Percentiles rank a stretch among this genome's conserved stretches.
Evolutionary conservation across 2,797 vertebrate genomes (phyloP).

Genomic region (Eulemur coronatus): DNA sequence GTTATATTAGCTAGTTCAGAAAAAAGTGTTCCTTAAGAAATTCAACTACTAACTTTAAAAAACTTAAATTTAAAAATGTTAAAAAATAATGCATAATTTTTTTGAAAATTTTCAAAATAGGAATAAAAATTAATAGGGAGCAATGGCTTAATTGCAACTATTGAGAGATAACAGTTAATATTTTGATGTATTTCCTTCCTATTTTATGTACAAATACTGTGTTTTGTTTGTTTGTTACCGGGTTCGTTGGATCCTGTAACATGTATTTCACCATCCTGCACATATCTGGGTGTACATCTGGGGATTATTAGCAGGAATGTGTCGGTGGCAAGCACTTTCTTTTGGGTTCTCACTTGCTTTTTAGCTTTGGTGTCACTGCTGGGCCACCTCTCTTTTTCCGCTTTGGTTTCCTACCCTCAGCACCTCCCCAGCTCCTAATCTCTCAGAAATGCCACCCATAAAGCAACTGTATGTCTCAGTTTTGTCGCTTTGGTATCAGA

Average conservation of each 20-base stretch:
- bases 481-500: not conserved
- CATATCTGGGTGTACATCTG: not conserved
- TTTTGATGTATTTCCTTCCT: not conserved
- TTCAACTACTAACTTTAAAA: not conserved
- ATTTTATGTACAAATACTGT: not conserved
- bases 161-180: not conserved
- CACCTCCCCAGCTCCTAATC: not conserved
- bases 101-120: constrained; percentile 21
- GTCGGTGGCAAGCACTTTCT: not conserved
- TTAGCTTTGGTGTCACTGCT: not conserved
- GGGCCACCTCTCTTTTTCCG: not conserved
- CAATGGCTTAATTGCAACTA: not conserved
- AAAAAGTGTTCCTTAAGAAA: not conserved
- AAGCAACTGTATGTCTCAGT: not conserved
- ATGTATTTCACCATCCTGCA: not conserved
- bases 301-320: not conserved
- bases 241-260: not conserved
- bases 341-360: not conserved
- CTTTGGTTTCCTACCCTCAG: not conserved
- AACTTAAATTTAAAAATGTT: not conserved
- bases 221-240: not conserved
- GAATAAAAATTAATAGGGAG: not conserved
- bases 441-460: not conserved
- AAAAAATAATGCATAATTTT: constrained; percentile 4
- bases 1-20: not conserved